phyloP scores from a whole-genome alignment of 92 coral and sea anemone species.

The Bergia puertoricense region DNA sequence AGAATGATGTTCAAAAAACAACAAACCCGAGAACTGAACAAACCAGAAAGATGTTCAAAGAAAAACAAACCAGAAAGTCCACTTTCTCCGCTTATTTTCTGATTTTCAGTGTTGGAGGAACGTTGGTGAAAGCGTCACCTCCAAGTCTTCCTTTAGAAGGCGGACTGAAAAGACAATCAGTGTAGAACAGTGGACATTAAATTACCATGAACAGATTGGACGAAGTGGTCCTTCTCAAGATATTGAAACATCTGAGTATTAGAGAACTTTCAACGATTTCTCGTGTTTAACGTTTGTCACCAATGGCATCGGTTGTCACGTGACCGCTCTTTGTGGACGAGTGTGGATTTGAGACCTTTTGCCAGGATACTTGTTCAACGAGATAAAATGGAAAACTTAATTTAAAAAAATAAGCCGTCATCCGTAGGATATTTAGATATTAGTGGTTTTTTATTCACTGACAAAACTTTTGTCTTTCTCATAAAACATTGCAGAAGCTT shows the following conservation, averaged over 20 bases:
- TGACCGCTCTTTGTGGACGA: constrained; percentile 64
- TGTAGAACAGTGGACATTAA: not conserved
- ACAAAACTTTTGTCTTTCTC: constrained; percentile 52
- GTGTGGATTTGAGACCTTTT: constrained; percentile 61
- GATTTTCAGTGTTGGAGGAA: no score
- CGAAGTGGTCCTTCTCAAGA: constrained; percentile 57
- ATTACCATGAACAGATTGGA: constrained; percentile 27
- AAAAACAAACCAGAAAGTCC: no score
- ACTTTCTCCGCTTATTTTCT: no score
- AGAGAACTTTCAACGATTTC: constrained; percentile 59
- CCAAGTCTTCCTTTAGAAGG: no score
- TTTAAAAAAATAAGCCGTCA: constrained; percentile 31
- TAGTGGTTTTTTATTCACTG: constrained; percentile 66
- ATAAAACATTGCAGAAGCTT: constrained; percentile 54
- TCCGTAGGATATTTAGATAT: constrained; percentile 54
- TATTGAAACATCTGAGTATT: constrained; percentile 57
- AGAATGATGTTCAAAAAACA: no score
- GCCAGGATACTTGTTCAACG: constrained; percentile 45
- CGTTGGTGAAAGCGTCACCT: no score
- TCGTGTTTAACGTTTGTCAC: constrained; percentile 50
- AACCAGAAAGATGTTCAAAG: no score
- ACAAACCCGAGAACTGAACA: no score
- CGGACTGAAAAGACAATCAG: no score
- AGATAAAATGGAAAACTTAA: constrained; percentile 38
- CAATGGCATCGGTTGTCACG: constrained; percentile 65